Base-by-base conservation (phyloP, 2,113 vertebrate species). In the Dipodomys ordii region DNA sequence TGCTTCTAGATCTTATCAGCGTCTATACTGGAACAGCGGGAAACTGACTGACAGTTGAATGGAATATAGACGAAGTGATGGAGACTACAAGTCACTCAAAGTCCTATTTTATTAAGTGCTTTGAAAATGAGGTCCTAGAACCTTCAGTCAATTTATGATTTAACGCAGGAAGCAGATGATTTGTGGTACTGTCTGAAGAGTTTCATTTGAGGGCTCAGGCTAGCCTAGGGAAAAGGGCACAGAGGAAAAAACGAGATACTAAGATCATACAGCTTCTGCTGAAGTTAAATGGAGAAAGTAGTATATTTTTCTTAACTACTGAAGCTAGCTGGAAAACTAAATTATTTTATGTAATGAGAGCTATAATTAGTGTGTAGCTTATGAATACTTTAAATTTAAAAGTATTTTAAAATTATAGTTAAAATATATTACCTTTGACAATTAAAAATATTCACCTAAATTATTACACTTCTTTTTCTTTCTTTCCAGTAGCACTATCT, bases 21-120 rank as follows among this genome's bases (percentile, higher is more conserved):
- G 89, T 89, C n/a, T 64, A 83, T 32, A 44, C 69, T 71, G 9
- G 39, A 83, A 71, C 28, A 65, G 13, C 49, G 82, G 73, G 73
- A 35, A 90, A 91, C 57, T 93, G 92, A 96, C 69, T 88, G 94
- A 90, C 91, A 85, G 88, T 39, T 80, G 71, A 91, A 82, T 76
- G 84, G 93, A 90, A 95, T 53, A 46, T 0, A 91, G 81, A 94
- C 67, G 60, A 84, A 95, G 57, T 4, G 20, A 92, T 44, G 53
- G 44, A 71, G 78, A 88, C 77, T n/a, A 83, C 20, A 22, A 87
- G 87, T 91, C 90, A 93, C 81, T 91, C 91, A 73, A 90, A 93
- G 80, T 46, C 81, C 80, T 46, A 85, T 82, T 96, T 95, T 89
- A 95, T 93, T 94, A 95, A 95, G 93, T 82, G 69, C 91, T 95